These are phyloP conservation scores for Hyphantria cunea DNA, from an alignment of 1,140 invertebrate species.

Conservation along the genomic window DNA sequence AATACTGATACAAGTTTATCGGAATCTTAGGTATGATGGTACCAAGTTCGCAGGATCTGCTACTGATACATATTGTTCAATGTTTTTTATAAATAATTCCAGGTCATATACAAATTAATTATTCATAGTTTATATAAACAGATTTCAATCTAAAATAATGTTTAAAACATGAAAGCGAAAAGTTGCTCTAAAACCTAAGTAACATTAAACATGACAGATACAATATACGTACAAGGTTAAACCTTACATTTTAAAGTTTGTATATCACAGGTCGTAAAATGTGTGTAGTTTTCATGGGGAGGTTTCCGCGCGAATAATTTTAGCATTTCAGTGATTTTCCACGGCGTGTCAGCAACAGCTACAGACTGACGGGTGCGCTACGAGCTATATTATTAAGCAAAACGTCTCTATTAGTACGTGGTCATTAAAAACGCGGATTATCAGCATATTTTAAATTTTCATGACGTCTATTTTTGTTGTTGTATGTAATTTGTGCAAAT, in stretches of 20 bases:
- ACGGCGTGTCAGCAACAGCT: conserved; percentile 19
- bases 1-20: no score
- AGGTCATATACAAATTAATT: background rate
- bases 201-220: background rate
- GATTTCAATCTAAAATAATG: background rate
- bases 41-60: no score
- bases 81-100: no score
- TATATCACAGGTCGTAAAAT: conserved; percentile 7
- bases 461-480: no score
- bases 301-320: conserved; percentile 16
- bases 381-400: conserved; percentile 26
- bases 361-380: conserved; percentile 19
- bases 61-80: no score
- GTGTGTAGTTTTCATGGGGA: conserved; percentile 3
- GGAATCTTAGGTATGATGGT: no score
- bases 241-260: conserved; percentile 1
- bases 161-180: background rate
- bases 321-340: conserved; percentile 27
- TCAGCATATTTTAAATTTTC: background rate
- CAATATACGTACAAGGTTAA: background rate
- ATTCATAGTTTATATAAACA: background rate
- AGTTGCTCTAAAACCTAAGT: background rate
- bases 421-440: background rate
- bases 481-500: no score
- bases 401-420: conserved; percentile 17